phyloP scores from a whole-genome alignment of 1,140 invertebrate species.

The Zaprionus davidi region DNA sequence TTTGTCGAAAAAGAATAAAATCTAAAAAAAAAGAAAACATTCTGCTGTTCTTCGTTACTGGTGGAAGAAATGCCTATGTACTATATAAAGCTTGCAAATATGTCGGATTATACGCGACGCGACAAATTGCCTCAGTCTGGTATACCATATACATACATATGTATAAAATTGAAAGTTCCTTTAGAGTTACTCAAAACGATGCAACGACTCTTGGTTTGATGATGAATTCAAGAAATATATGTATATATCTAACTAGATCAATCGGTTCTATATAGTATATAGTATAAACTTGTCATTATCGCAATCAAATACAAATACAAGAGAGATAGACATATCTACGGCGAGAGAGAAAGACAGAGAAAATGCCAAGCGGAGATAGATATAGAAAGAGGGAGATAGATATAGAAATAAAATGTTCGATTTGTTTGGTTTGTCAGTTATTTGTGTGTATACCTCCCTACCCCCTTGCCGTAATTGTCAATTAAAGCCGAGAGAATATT shows the following conservation, averaged over 20 bases:
- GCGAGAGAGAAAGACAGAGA: conserved; percentile 1
- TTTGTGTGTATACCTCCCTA: neutral
- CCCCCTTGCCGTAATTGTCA: conserved; percentile 2
- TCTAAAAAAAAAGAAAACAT: neutral
- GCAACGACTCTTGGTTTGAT: neutral
- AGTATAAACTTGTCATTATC: neutral
- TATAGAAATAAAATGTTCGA: no score
- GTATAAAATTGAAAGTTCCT: neutral
- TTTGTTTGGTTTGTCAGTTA: neutral
- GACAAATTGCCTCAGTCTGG: conserved; percentile 9
- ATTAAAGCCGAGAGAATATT: conserved; percentile 36
- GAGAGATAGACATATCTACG: neutral
- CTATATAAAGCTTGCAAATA: conserved; percentile 9
- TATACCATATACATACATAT: neutral
- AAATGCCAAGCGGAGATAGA: conserved; percentile 5
- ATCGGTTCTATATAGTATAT: no score
- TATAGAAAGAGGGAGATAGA: neutral
- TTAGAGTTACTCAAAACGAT: neutral
- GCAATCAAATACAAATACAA: neutral
- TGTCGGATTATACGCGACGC: conserved; percentile 3
- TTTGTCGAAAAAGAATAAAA: neutral
- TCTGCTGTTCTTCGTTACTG: neutral
- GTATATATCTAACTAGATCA: no score
- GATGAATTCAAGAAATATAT: no score
- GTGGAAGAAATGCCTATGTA: conserved; percentile 2